Evolutionary conservation across 2,888 invertebrate species (phyloP), one percentile per base, ranked within the genome.

Genomic region (Brachyptera putata): DNA sequence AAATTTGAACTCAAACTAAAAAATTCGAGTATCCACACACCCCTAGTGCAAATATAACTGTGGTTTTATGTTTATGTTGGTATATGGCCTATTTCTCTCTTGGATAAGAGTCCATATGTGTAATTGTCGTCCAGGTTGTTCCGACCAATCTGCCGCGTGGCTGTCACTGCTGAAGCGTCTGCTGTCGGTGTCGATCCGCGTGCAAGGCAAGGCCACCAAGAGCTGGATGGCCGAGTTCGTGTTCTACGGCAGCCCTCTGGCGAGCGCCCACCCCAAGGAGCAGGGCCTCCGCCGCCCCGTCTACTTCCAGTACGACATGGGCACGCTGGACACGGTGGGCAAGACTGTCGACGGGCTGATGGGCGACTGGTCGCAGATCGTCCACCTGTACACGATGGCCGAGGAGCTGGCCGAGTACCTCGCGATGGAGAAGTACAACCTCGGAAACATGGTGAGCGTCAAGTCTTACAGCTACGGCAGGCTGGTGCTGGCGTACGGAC

Each of bases 391-490:
- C 72, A 84, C 86, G 0, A 80, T 95, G 43, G 87, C 95, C 1
- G 83, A 91, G 66, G 88, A 92, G 70, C 85, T 95, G 69, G 86
- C 89, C 60, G 87, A 89, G 68, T 83, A 90, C 65, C 85, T 90
- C 22, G 84, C 84, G 67, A 82, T 86, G 70, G 84, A 84, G 68
- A 84, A 84, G 67, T 81, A 81, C 63, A 84, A 82, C 69, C 72
- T 86, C 7, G 76, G 80, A 5, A 83, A 87, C 75, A 85, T 82
- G 79, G 86, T 93, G 63, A 86, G 86, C 69, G 84, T 98, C 57
- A 91, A 93, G 67, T 92, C 94, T 1, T 98, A 91, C 76, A 93
- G 87, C 69, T 98, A 96, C 76, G 91, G 91, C 65, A 92, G 91
- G 73, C 78, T 99, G 58, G 83, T 93, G 50, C 73, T 99, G 56